Evolutionary conservation across 2,888 invertebrate genomes (phyloP).

Genomic region (Molorchus minor): DNA sequence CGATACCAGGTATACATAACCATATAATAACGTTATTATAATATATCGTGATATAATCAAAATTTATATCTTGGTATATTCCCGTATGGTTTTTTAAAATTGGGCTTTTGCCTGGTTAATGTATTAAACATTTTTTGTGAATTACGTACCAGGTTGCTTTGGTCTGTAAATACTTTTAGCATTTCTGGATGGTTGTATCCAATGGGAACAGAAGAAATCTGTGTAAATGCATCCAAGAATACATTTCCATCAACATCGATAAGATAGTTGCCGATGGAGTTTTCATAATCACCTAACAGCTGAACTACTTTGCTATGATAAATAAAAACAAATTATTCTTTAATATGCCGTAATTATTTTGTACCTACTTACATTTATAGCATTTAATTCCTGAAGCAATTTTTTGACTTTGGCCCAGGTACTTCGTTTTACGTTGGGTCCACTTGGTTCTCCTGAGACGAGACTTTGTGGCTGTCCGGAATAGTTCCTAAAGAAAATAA

Average conservation of each 20-base stretch:
- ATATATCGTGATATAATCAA: no score
- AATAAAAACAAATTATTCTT: constrained; percentile 2
- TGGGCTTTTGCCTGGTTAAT: no score
- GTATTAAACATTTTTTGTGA: not conserved
- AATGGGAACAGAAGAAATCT: constrained; percentile 88
- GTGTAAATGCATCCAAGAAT: constrained; percentile 92
- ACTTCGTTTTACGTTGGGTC: constrained; percentile 71
- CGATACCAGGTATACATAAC: no score
- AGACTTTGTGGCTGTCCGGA: constrained; percentile 39
- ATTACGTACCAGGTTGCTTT: constrained; percentile 66
- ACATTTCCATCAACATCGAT: constrained; percentile 93
- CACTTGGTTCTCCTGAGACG: constrained; percentile 68
- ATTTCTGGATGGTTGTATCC: constrained; percentile 96
- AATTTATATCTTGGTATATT: no score
- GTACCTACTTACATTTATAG: constrained; percentile 69
- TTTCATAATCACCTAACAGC: constrained; percentile 92
- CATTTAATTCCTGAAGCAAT: constrained; percentile 69
- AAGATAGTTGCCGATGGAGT: constrained; percentile 92
- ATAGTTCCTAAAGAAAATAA: constrained; percentile 33
- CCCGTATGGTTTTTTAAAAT: no score
- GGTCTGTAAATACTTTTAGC: constrained; percentile 75
- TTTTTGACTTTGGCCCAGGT: constrained; percentile 77
- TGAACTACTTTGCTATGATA: constrained; percentile 80
- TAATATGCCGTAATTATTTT: not conserved
- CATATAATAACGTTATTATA: no score